Evolutionary conservation across 1,140 invertebrate species (phyloP).

Genomic region (Phenacoccus solenopsis): DNA sequence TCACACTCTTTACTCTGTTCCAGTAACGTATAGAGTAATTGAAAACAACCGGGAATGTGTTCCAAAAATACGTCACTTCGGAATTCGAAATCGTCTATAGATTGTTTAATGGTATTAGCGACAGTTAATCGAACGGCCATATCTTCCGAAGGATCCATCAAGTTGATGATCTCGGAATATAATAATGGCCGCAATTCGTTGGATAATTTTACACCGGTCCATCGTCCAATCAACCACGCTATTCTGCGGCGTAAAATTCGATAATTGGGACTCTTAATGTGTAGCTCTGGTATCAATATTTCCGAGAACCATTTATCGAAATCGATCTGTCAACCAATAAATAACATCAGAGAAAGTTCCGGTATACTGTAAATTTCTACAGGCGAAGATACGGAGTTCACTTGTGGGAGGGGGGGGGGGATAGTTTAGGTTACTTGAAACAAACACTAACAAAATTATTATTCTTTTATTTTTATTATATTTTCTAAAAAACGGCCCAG

Average conservation of each 20-base stretch:
- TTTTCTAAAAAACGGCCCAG: no score
- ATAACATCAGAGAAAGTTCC: background rate
- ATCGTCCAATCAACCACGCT: conserved; percentile 73
- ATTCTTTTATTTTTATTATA: no score
- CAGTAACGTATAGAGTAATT: conserved; percentile 65
- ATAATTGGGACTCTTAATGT: conserved; percentile 69
- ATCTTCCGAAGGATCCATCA: conserved; percentile 40
- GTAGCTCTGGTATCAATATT: conserved; percentile 66
- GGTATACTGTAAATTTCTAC: no score
- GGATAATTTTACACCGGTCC: conserved; percentile 77
- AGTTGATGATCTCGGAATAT: conserved; percentile 62
- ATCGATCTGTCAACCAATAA: conserved; percentile 46
- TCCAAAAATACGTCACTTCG: conserved; percentile 68
- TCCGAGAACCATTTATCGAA: conserved; percentile 88
- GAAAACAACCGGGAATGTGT: conserved; percentile 63
- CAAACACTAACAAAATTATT: no score
- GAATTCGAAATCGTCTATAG: conserved; percentile 88
- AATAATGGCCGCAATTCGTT: conserved; percentile 60
- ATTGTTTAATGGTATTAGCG: conserved; percentile 56
- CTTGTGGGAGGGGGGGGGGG: no score
- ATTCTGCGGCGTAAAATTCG: conserved; percentile 76
- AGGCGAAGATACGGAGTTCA: no score
- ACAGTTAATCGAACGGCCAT: conserved; percentile 46
- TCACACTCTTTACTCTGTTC: conserved; percentile 84
- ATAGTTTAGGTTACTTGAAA: no score